phyloP scores from a whole-genome alignment of 2,888 invertebrate genomes.

The Escarpia spicata region DNA sequence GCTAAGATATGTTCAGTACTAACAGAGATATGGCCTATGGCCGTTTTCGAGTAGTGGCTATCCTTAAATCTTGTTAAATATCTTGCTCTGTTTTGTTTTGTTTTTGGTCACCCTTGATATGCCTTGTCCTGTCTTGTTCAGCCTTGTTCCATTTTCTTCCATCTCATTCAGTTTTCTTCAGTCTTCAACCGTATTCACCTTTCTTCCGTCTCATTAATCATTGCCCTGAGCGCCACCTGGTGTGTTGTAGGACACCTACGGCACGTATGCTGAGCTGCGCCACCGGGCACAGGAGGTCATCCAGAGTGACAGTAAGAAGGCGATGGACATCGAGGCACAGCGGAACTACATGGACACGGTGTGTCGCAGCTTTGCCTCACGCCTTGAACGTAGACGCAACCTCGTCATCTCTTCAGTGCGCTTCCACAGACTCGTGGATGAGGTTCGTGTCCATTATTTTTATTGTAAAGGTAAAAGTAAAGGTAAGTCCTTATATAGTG shows the following conservation, averaged over 20 bases:
- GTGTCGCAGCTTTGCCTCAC: conserved; percentile 79
- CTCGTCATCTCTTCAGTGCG: conserved; percentile 79
- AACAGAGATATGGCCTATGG: too few relatives aligned
- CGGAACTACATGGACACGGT: conserved; percentile 85
- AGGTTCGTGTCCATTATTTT: conserved; percentile 66
- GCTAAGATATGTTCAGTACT: too few relatives aligned
- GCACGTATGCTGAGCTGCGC: conserved; percentile 80
- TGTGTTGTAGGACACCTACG: conserved; percentile 75
- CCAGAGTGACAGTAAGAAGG: conserved; percentile 68
- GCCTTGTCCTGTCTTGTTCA: too few relatives aligned
- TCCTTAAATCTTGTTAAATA: too few relatives aligned
- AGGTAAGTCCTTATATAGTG: too few relatives aligned
- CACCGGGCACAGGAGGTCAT: conserved; percentile 76
- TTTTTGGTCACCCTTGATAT: too few relatives aligned
- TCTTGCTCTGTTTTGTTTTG: too few relatives aligned
- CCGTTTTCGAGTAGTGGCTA: too few relatives aligned
- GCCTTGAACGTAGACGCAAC: conserved; percentile 79
- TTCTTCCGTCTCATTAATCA: background rate
- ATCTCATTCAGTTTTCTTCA: too few relatives aligned
- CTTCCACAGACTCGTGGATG: conserved; percentile 80
- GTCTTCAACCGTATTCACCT: background rate
- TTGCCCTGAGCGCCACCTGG: background rate
- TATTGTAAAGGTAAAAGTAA: too few relatives aligned
- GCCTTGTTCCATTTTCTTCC: too few relatives aligned
- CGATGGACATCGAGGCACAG: conserved; percentile 77